A percentile compares a stretch with the other conserved stretches of the same genome.
Evolutionary conservation across 2,888 invertebrate species (phyloP).

Genomic region (Phalera bucephala): DNA sequence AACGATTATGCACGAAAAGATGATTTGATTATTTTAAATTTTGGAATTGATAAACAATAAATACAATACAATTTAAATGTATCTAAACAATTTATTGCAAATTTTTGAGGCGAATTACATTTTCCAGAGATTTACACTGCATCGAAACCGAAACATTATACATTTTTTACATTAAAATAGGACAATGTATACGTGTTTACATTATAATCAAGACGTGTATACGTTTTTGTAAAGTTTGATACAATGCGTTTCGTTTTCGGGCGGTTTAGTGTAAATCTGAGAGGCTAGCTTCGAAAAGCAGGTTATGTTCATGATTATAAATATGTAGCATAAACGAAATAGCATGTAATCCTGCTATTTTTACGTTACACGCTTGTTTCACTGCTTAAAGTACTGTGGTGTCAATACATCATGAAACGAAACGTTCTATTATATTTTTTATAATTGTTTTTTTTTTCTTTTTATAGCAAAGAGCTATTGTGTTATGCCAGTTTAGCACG

Average conservation of each 20-base stretch:
- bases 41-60: constrained; percentile 1
- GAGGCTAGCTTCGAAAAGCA: no score
- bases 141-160: neutral
- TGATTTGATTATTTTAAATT: neutral
- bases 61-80: no score
- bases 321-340: no score
- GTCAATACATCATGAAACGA: constrained; percentile 17
- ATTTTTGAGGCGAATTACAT: neutral
- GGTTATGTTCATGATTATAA: no score
- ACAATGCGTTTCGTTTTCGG: constrained; percentile 1
- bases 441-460: constrained; percentile 4
- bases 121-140: neutral
- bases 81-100: neutral
- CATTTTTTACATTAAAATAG: constrained; percentile 1
- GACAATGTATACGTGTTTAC: constrained; percentile 1
- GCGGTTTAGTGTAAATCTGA: constrained; percentile 27
- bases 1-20: neutral
- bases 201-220: constrained; percentile 2
- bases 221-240: neutral
- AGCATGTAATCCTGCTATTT: no score
- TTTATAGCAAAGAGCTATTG: constrained; percentile 11
- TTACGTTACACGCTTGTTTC: constrained; percentile 24
- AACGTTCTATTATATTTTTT: constrained; percentile 6
- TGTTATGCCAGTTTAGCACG: constrained; percentile 36
- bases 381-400: constrained; percentile 19